These are phyloP conservation scores for Acrocephalus kingi DNA, from an alignment of 2,113 vertebrate species.

Conservation along the genomic window DNA sequence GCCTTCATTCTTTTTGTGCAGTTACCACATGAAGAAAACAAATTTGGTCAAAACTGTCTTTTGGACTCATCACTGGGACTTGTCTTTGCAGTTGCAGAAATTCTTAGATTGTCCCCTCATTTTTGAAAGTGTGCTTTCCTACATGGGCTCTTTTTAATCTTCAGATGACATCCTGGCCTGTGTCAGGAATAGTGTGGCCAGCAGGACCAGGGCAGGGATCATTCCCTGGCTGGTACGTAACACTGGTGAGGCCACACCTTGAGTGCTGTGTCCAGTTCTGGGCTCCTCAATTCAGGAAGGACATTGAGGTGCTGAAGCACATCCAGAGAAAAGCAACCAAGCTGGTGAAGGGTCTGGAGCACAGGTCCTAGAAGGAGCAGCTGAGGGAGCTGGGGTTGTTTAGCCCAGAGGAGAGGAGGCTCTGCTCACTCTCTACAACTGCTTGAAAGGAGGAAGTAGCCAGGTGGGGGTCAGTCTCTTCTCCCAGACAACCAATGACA, in stretches of 20 bases:
- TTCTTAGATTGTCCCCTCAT: neutral
- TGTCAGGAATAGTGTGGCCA: neutral
- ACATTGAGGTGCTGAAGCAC: neutral
- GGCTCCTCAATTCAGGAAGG: neutral
- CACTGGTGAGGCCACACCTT: neutral
- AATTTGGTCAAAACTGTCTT: neutral
- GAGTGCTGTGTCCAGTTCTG: neutral
- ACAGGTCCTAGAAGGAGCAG: neutral
- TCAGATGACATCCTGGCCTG: neutral
- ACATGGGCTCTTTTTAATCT: neutral
- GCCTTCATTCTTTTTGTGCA: neutral
- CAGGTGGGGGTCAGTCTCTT: neutral
- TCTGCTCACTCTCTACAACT: neutral
- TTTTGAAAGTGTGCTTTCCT: neutral
- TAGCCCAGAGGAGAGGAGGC: neutral
- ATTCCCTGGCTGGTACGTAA: rapidly evolving
- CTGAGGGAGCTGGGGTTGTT: neutral
- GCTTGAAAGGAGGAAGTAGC: neutral
- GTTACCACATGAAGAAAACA: neutral
- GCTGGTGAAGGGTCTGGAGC: neutral
- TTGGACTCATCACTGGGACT: neutral
- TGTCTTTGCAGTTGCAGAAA: neutral
- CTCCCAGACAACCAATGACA: neutral
- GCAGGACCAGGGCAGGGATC: neutral
- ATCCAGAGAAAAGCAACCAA: neutral